Evolutionary conservation across 2,797 vertebrate genomes (phyloP).

Genomic region (Clarias pachynema): DNA sequence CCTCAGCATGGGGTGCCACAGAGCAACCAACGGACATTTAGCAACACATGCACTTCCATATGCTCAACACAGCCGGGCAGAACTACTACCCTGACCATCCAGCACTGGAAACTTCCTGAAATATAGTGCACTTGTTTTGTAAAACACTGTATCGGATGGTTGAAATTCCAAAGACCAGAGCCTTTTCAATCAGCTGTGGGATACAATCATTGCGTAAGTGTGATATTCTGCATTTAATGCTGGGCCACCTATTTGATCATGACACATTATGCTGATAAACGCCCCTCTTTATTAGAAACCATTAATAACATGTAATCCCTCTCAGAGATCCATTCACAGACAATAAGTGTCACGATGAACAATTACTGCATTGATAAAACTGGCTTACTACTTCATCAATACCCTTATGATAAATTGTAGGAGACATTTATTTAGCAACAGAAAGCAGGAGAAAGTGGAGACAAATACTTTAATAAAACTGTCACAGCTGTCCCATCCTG

Average conservation of each 20-base stretch:
- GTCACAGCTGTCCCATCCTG: slow-evolving; percentile 57
- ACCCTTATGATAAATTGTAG: slow-evolving; percentile 65
- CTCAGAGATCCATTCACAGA: slow-evolving; percentile 67
- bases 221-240: slow-evolving; percentile 43
- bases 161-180: neutral
- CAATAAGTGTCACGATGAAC: slow-evolving; percentile 74
- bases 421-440: slow-evolving; percentile 70
- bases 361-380: slow-evolving; percentile 74
- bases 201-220: neutral
- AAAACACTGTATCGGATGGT: neutral
- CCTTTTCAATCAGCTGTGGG: slow-evolving; percentile 28
- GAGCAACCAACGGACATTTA: slow-evolving; percentile 43
- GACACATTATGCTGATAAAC: slow-evolving; percentile 71
- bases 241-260: slow-evolving; percentile 54
- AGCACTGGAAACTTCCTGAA: neutral
- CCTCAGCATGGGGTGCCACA: slow-evolving; percentile 48
- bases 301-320: slow-evolving; percentile 72
- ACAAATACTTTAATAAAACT: slow-evolving; percentile 70
- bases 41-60: slow-evolving; percentile 43
- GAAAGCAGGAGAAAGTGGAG: slow-evolving; percentile 48
- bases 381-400: slow-evolving; percentile 64
- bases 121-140: neutral
- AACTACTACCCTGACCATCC: slow-evolving; percentile 1
- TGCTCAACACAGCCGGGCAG: slow-evolving; percentile 24
- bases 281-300: slow-evolving; percentile 72